Conservation (phyloP, 2,888 invertebrate genomes). For the Lasioglossum morio region DNA sequence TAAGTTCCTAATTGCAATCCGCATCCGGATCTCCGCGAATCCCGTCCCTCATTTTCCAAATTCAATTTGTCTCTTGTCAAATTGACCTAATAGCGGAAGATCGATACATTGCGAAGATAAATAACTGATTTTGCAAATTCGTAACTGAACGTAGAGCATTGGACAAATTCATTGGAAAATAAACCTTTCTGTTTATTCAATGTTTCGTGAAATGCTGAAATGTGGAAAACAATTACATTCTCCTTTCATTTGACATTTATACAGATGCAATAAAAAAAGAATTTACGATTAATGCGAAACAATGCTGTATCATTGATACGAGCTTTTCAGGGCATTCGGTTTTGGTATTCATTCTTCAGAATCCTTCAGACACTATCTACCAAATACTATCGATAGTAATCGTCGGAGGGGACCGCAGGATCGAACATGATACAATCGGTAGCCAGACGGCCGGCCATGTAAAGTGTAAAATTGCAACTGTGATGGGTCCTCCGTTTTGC, state of each 20-base stretch:
- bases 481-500: conserved; percentile 47
- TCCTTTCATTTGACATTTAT: no score
- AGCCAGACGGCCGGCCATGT: conserved; percentile 35
- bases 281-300: not conserved
- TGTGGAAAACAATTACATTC: not conserved
- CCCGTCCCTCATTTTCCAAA: not conserved
- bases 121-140: not conserved
- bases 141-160: not conserved
- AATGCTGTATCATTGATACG: not conserved
- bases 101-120: not conserved
- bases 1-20: not conserved
- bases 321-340: not conserved
- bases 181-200: not conserved
- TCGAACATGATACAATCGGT: conserved; percentile 28
- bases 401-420: conserved; percentile 1
- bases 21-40: not conserved
- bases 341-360: not conserved
- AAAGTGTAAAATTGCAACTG: conserved; percentile 62
- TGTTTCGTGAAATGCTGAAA: not conserved
- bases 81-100: not conserved
- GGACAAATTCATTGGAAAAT: not conserved
- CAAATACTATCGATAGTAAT: not conserved
- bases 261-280: not conserved
- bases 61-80: not conserved
- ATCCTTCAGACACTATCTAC: not conserved